Evolutionary conservation across 2,888 invertebrate genomes (phyloP), one percentile per base, ranked within the genome.

Genomic region (Dryococelus australis): DNA sequence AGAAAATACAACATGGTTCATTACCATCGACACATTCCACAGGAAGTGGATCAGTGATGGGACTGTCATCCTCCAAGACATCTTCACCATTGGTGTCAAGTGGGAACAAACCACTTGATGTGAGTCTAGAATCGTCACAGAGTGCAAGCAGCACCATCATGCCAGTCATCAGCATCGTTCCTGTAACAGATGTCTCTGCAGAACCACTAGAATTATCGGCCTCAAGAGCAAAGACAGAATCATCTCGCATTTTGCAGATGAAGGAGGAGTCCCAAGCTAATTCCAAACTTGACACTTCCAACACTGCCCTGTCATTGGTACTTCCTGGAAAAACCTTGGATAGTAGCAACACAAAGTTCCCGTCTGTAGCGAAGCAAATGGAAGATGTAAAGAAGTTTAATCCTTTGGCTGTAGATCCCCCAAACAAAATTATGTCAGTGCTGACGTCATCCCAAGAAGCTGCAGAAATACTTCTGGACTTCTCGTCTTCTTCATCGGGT

Each of bases 391-490:
- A 87, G 27, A 87, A 87, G 51, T 47, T 87, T 47, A 43, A 43
- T 20, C 86, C 26, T 43, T 51, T 86, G 27, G 16, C 86, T 27
- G 28, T 83, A 79, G 88, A 88, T 65, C 51, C 87, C 20, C 81
- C 87, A 85, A 87, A 87, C 51, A 88, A 88, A 35, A 84, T 86
- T 26, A 80, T 43, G 28, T 2, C 43, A 13, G 43, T 35, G 20
- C 16, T 83, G 43, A 93, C 94, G 26, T 93, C 94, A 0, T 93
- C 94, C 0, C 94, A 95, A 88, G 95, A 95, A 89, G 94, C 95
- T 0, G 94, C 95, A 0, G 96, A 96, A 90, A 94, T 95, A 93
- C 91, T 96, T 88, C 90, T 96, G 87, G 96, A 96, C 90, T 96
- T 95, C 91, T 95, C 95, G 0, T 93, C 94, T 24, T 93, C 94